Evolutionary conservation across 2,888 invertebrate genomes (phyloP), one percentile per base, ranked within the genome.

Genomic region (Anarsia innoxiella): DNA sequence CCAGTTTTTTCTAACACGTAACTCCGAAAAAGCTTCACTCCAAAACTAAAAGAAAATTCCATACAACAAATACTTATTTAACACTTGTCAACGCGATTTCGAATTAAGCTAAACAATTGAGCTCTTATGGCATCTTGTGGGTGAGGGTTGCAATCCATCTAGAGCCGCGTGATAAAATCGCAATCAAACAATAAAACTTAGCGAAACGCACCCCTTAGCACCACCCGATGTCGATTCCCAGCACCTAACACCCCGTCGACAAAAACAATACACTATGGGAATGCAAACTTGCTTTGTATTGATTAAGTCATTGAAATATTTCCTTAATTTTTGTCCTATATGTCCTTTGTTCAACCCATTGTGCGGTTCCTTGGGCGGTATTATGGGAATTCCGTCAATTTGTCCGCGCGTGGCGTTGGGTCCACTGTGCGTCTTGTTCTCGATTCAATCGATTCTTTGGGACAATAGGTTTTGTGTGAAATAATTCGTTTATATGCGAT

Each of bases 351-450:
- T 44, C 44, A 39, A 1, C 14, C 51, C 64, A 66, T 76, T 77
- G 74, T 76, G 55, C 48, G 44, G 55, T 63, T 53, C 78, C 77
- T 75, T 57, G 56, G 77, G 74, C 60, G 77, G 79, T 66, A 63
- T 59, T 79, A 74, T 83, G 83, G 79, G 83, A 84, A 83, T 70
- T 75, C 52, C 59, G 57, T 73, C 82, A 82, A 83, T 84, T 84
- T 82, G 67, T 42, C 41, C 53, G 63, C 80, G 82, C 82, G 83
- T 80, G 82, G 61, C 77, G 50, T 53, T 66, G 60, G 61, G 72
- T 74, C 74, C 72, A 63, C 56, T n/a, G 54, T 72, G 64, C 57
- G 54, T 60, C 66, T 63, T 64, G 59, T 58, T 26, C 25, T 28
- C 12, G 49, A 32, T 48, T 41, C 54, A 65, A 66, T 67, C 66